Evolutionary conservation across 92 coral and sea anemone species (phyloP).

Genomic region (Meandrina meandrites): DNA sequence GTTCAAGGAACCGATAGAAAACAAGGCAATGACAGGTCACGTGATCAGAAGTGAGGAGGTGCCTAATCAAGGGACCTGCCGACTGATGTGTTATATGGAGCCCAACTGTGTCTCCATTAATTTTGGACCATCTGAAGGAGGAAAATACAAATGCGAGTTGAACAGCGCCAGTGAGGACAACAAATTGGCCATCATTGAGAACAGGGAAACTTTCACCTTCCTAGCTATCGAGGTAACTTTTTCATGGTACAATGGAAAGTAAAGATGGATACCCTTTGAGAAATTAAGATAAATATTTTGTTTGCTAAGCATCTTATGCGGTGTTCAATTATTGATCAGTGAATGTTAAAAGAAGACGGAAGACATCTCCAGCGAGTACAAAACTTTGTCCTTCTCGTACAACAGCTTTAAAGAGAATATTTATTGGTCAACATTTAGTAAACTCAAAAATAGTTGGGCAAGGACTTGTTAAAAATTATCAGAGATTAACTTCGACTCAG

Average conservation of each 20-base stretch:
- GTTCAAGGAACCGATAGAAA: slow-evolving; percentile 6
- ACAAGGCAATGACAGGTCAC: slow-evolving; percentile 9
- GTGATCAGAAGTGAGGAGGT: slow-evolving; percentile 1
- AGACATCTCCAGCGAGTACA: too few relatives aligned
- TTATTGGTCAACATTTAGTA: too few relatives aligned
- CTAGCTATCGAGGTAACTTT: slow-evolving; percentile 5
- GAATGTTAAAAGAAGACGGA: too few relatives aligned
- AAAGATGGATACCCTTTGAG: too few relatives aligned
- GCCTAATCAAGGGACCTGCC: not conserved
- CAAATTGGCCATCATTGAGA: not conserved
- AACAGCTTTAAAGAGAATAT: too few relatives aligned
- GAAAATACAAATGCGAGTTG: slow-evolving; percentile 7
- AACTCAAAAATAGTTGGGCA: too few relatives aligned
- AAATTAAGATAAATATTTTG: not conserved
- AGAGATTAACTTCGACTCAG: too few relatives aligned
- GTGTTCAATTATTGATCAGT: too few relatives aligned
- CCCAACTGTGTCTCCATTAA: slow-evolving; percentile 13
- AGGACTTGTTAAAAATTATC: too few relatives aligned
- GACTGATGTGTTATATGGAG: slow-evolving; percentile 13
- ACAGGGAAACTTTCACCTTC: not conserved
- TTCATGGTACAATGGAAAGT: not conserved
- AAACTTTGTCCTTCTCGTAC: too few relatives aligned
- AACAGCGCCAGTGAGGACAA: not conserved
- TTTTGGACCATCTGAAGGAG: not conserved
- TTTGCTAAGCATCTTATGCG: too few relatives aligned